phyloP scores from a whole-genome alignment of 2,113 vertebrate species.

The Rhynchopsitta pachyrhyncha region DNA sequence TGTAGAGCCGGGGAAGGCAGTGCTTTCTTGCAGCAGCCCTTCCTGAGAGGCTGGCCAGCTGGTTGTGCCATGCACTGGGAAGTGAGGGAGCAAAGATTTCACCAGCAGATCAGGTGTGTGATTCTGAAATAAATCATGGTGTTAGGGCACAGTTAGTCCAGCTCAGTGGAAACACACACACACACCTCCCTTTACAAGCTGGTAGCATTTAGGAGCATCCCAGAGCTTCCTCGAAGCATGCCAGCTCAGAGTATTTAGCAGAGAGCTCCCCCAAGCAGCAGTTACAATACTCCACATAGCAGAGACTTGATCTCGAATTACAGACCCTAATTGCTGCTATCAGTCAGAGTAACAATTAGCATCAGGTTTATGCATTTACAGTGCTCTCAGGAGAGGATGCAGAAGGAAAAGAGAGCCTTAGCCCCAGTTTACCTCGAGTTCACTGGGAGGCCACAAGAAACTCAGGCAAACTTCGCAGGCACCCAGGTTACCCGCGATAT shows the following conservation, averaged over 20 bases:
- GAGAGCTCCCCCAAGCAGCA: background rate
- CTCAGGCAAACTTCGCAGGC: background rate
- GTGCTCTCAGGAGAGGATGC: background rate
- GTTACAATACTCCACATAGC: background rate
- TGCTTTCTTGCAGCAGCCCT: background rate
- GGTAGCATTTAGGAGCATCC: background rate
- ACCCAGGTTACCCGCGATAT: background rate
- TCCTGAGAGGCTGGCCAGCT: fast-evolving
- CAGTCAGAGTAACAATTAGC: conserved; percentile 4
- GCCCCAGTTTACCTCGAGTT: background rate
- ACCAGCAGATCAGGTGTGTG: background rate
- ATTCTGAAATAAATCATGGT: background rate
- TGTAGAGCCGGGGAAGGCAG: background rate
- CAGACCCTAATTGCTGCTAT: background rate
- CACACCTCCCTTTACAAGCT: background rate
- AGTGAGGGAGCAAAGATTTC: background rate
- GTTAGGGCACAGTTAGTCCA: background rate
- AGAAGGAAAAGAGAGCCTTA: background rate
- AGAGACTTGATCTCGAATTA: background rate
- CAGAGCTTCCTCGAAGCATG: background rate
- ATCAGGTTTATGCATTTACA: background rate
- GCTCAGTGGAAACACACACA: background rate
- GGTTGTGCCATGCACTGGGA: fast-evolving
- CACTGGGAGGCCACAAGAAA: background rate
- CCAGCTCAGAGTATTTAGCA: background rate